Base-by-base conservation (phyloP, 1,140 invertebrate genomes). In the Lutraria rhynchaena region DNA sequence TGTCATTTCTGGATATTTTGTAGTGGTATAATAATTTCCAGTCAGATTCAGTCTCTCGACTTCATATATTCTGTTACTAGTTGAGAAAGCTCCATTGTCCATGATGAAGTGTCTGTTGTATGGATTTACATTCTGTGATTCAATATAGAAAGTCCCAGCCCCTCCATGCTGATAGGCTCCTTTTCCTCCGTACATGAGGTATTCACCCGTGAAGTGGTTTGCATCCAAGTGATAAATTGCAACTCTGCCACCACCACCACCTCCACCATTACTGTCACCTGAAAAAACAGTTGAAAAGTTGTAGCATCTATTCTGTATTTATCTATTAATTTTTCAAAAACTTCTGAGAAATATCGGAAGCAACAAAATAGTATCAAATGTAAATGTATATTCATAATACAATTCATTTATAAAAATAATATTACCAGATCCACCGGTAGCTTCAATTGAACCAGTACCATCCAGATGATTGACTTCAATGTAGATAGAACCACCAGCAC, bases 401-500 rank as follows among this genome's bases (percentile, higher is more conserved):
- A 11, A 49, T 49, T 11, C 44, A 49, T 49, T 49, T 49, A 11
- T 49, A 49, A 49, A 49, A 49, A 11, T 19, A 49, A 19, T 44
- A 33, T 44, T 67, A 87, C 86, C 86, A 80, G 35, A 44, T 15
- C 88, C 88, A 24, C 88, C 88, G 35, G 55, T 80, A 27, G 84
- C 78, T 53, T 89, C 88, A 53, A 89, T 87, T 53, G 81, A 82
- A 17, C 88, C 88, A 13, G 78, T 82, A 35, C 88, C 88, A 78
- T 89, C 88, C 33, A 88, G 75, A 63, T 88, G 85, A 24, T 78
- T 41, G n/a, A 87, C 85, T 27, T 74, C 57, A 44, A 87, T 49
- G 63, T 83, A 85, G 27, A 89, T 81, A 55, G 86, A 87, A n/a
- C 88, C 88, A 51, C 88, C 88, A 53, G 88, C 86, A 41, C 88